Percentiles rank a stretch among this genome's conserved stretches.
phyloP scores from a whole-genome alignment of 2,113 vertebrate genomes.

The Ardeotis arabs region DNA sequence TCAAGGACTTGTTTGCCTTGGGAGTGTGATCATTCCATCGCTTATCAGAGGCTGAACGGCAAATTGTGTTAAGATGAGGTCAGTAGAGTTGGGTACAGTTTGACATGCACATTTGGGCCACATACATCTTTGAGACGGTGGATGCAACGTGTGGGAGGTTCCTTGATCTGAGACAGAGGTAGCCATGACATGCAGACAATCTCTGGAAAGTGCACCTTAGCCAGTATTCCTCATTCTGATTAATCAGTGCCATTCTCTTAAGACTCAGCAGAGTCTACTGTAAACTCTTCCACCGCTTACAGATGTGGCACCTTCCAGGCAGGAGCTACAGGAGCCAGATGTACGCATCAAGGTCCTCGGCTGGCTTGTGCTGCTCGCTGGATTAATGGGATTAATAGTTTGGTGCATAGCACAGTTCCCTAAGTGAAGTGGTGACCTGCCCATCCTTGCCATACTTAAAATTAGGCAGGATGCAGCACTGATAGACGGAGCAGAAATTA shows the following conservation, averaged over 20 bases:
- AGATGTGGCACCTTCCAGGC: not conserved
- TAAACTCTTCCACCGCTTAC: not conserved
- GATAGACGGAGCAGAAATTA: not conserved
- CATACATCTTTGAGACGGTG: not conserved
- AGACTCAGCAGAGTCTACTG: not conserved
- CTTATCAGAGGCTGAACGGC: not conserved
- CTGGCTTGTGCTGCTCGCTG: not conserved
- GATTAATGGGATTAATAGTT: not conserved
- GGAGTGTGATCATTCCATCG: not conserved
- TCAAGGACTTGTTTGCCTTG: not conserved
- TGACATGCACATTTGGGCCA: accelerated
- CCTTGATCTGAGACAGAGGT: not conserved
- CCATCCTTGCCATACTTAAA: not conserved
- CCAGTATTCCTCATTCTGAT: not conserved
- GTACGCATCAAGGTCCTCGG: accelerated
- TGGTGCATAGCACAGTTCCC: not conserved
- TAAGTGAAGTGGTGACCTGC: not conserved
- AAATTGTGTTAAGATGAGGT: not conserved
- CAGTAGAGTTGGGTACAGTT: not conserved
- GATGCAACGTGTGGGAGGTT: not conserved
- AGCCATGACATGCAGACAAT: not conserved
- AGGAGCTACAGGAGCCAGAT: not conserved
- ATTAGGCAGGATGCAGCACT: not conserved
- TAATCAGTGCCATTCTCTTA: not conserved
- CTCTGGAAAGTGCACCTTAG: not conserved